phyloP scores from a whole-genome alignment of 2,113 vertebrate species.

The Xiphorhynchus elegans region DNA sequence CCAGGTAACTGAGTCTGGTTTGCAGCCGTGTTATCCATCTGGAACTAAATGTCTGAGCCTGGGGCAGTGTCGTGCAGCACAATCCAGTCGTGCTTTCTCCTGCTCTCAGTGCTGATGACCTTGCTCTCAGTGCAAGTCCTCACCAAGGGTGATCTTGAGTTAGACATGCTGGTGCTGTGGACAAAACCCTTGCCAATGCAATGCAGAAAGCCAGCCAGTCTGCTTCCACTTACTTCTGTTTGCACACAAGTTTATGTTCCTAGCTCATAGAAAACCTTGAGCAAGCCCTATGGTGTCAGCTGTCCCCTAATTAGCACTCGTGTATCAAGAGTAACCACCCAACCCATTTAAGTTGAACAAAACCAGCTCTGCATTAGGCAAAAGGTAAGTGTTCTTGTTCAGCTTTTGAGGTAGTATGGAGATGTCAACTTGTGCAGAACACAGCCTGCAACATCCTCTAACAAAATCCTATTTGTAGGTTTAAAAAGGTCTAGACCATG shows the following conservation, averaged over 20 bases:
- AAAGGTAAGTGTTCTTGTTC: not conserved
- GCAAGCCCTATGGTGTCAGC: not conserved
- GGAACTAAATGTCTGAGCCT: not conserved
- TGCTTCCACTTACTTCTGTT: not conserved
- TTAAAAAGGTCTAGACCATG: not conserved
- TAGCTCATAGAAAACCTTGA: not conserved
- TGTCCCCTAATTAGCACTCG: not conserved
- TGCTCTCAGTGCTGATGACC: not conserved
- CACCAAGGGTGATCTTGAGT: accelerated
- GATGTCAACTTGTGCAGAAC: not conserved
- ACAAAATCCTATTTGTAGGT: not conserved
- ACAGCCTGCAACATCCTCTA: not conserved
- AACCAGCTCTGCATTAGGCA: not conserved
- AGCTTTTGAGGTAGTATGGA: not conserved
- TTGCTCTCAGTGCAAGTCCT: not conserved
- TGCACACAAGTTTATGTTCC: not conserved
- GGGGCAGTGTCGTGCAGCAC: not conserved
- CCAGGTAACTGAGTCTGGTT: not conserved
- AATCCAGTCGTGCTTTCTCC: not conserved
- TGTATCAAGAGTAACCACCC: accelerated
- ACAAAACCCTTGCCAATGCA: not conserved
- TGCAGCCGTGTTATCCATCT: not conserved
- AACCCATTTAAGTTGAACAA: not conserved
- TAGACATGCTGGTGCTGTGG: not conserved
- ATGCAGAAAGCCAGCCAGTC: not conserved